Evolutionary conservation across 2,113 vertebrate species (phyloP), one percentile per base, ranked within the genome.

Genomic region (Carassius auratus): DNA sequence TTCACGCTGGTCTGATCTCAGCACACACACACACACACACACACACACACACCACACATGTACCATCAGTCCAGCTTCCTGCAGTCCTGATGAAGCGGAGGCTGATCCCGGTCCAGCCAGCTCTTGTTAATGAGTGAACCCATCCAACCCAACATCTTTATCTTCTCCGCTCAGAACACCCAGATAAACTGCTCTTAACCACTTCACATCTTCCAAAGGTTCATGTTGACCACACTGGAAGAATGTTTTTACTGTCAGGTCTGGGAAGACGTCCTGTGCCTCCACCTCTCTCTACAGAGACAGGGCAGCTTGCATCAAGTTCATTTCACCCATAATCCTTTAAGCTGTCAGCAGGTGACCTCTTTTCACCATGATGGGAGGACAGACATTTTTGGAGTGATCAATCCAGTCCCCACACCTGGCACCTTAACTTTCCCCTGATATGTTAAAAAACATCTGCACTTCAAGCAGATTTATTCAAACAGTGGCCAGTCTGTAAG

Each of bases 261-360:
- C 57, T 61, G 45, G 14, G 8, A 83, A 71, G 82, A 55, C 21
- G n/a, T 74, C 48, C 52, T 76, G 59, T 52, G 69, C 48, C 76
- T 59, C 30, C 14, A 38, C 52, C 30, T 64, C 38, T 36, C 75
- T 15, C 38, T 17, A 23, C 38, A 30, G 64, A 55, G 69, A 84
- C 14, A 21, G 52, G 26, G 33, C 66, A 23, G 62, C 48, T 71
- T 57, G 33, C 17, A 5, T 15, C 64, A 73, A 57, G 68, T 38
- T 38, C 48, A 71, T 73, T 69, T 89, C 81, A 75, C 75, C 69
- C 19, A 80, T 93, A 93, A 94, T 93, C 93, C 88, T 90, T 82
- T 94, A 94, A 95, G 91, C 90, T 13, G 9, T 15, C 21, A 90
- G 87, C 91, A 92, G 92, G 91, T 93, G 93, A 90, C 75, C 81